A percentile compares a stretch with the other conserved stretches of the same genome.
Conservation (phyloP, 2,888 invertebrate genomes). For the Mesopsocus fuscifrons region DNA sequence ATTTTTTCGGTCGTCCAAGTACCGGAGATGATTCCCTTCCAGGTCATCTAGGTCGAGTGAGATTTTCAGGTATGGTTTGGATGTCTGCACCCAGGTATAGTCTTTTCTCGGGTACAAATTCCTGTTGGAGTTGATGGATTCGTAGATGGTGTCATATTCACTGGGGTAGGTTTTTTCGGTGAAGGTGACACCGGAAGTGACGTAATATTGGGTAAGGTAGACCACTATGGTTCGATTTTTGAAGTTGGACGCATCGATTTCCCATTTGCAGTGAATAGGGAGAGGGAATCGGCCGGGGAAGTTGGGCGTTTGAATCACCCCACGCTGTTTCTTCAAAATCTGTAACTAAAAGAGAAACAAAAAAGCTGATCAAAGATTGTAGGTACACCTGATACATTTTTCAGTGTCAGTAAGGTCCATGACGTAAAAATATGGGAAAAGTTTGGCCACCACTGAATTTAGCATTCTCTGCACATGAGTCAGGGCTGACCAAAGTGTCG, state of each 20-base stretch:
- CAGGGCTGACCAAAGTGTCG: too few relatives aligned
- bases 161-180: conserved; percentile 61
- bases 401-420: too few relatives aligned
- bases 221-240: conserved; percentile 48
- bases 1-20: conserved; percentile 57
- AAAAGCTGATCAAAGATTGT: too few relatives aligned
- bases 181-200: conserved; percentile 54
- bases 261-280: conserved; percentile 72
- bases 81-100: conserved; percentile 41
- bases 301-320: conserved; percentile 62
- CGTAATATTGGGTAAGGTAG: conserved; percentile 76
- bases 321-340: conserved; percentile 31
- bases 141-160: conserved; percentile 25
- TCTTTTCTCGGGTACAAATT: conserved; percentile 30
- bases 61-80: conserved; percentile 57
- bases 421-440: too few relatives aligned
- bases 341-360: not conserved
- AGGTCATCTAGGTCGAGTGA: conserved; percentile 46
- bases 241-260: conserved; percentile 55
- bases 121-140: conserved; percentile 49
- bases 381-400: too few relatives aligned
- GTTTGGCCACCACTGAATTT: too few relatives aligned
- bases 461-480: too few relatives aligned
- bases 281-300: conserved; percentile 66
- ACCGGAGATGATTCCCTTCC: conserved; percentile 68